Conservation (phyloP, 2,888 invertebrate species). For the Dolomedes plantarius region DNA sequence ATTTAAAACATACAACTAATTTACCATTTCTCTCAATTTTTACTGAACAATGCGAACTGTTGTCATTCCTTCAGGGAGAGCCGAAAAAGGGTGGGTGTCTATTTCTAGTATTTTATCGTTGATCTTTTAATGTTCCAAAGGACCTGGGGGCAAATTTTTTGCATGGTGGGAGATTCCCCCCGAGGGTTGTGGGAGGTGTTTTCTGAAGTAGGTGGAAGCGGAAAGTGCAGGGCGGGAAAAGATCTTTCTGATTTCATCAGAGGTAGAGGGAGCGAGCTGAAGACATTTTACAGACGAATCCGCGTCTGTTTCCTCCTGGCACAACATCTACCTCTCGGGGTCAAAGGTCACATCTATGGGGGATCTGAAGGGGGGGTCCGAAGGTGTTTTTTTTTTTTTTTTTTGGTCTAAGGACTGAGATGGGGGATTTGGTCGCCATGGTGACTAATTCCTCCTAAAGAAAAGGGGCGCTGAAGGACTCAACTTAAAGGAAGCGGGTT, state of each 20-base stretch:
- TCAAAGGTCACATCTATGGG: slow-evolving; percentile 50
- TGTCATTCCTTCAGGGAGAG: too few species aligned
- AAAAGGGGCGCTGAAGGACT: slow-evolving; percentile 13
- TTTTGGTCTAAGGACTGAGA: slow-evolving; percentile 51
- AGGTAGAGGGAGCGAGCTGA: not conserved
- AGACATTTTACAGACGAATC: slow-evolving; percentile 50
- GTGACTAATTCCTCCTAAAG: slow-evolving; percentile 65
- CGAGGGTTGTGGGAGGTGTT: slow-evolving; percentile 5
- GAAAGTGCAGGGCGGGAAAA: not conserved
- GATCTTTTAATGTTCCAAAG: slow-evolving; percentile 1
- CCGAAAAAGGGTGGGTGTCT: too few species aligned
- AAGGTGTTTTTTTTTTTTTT: slow-evolving; percentile 29
- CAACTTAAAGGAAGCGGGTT: too few species aligned
- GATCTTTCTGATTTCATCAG: slow-evolving; percentile 3
- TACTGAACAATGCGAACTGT: too few species aligned
- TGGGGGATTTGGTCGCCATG: slow-evolving; percentile 64
- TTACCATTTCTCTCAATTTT: too few species aligned
- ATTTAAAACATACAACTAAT: too few species aligned
- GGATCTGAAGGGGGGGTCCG: slow-evolving; percentile 18
- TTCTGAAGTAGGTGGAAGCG: slow-evolving; percentile 8
- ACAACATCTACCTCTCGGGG: slow-evolving; percentile 46
- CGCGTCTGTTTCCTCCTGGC: slow-evolving; percentile 44
- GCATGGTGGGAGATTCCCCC: not conserved
- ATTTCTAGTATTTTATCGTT: too few species aligned
- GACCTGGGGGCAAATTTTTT: slow-evolving; percentile 24